Base-by-base conservation (phyloP, 35 echinoderm and acorn worm genomes). In the Apostichopus californicus region DNA sequence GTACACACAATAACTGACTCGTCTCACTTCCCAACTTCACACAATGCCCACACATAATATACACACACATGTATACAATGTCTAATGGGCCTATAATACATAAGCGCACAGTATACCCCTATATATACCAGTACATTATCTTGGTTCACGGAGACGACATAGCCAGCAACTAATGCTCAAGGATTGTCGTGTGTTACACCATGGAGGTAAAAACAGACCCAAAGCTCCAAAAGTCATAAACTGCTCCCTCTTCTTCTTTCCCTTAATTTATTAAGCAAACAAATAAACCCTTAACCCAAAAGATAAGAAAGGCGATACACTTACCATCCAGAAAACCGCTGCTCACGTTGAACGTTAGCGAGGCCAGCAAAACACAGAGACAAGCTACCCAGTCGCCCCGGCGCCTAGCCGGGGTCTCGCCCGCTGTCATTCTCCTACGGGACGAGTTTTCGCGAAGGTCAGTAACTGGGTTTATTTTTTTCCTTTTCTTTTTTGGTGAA, bases 361-460 rank as follows among this genome's bases (percentile, higher is more conserved):
- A 83, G 80, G 80, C 80, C 80, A 83, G 52, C 53, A 83, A 83
- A 83, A 83, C 80, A 83, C 25, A 46, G 80, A 83, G 17, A 5
- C 6, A 18, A 83, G 80, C 80, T n/a, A 83, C 34, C 80, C 80
- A 83, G 80, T 56, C 81, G 11, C 55, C 81, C 55, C 54, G 54
- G 54, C 81, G 54, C 81, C 55, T 20, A 17, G 54, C 54, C 81
- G 10, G 17, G 17, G 55, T 58, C 57, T 85, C 57, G 54, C 81
- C 54, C 17, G 1, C 20, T 85, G 54, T 18, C 81, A 85, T 85
- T 24, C 57, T 46, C 80, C 80, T 55, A 17, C n/a, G 80, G 80
- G 80, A 83, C 25, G 52, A 46, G 80, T 53, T 55, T 83, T 68
- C 64, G n/a, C 17, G 26, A 13, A 83, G 80, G 80, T 83, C 80